Conservation (phyloP, 2,888 invertebrate genomes). For the Gastracanthus pulcherrimus region DNA sequence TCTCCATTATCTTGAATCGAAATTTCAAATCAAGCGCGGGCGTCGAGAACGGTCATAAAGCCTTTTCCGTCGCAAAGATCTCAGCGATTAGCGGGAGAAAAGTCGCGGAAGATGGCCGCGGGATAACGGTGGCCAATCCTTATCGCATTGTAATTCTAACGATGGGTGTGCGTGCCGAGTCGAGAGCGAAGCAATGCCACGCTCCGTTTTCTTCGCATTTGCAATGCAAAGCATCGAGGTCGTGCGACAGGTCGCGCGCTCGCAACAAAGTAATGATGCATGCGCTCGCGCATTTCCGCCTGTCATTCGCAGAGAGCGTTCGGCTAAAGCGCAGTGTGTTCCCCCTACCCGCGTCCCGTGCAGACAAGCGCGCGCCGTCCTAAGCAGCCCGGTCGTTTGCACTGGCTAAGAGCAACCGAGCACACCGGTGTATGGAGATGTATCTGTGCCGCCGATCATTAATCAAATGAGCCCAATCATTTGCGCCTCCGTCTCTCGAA, state of each 20-base stretch:
- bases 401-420: not conserved
- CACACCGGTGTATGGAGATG: not conserved
- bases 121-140: no score
- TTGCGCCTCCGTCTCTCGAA: not conserved
- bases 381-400: not conserved
- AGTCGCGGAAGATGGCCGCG: not conserved
- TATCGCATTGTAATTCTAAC: no score
- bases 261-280: conserved; percentile 16
- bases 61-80: not conserved
- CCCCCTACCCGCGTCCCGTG: not conserved
- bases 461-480: conserved; percentile 27
- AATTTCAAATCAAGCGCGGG: not conserved
- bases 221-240: conserved; percentile 27
- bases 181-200: no score
- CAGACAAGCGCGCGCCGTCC: not conserved
- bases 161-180: no score
- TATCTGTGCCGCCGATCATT: conserved; percentile 5
- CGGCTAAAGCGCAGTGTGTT: not conserved
- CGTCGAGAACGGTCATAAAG: no score
- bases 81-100: not conserved
- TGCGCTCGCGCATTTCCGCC: conserved; percentile 5
- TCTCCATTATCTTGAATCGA: not conserved
- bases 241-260: not conserved
- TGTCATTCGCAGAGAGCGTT: conserved; percentile 26
- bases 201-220: conserved; percentile 9